phyloP scores from a whole-genome alignment of 2,797 vertebrate genomes.

The Oreortyx pictus region DNA sequence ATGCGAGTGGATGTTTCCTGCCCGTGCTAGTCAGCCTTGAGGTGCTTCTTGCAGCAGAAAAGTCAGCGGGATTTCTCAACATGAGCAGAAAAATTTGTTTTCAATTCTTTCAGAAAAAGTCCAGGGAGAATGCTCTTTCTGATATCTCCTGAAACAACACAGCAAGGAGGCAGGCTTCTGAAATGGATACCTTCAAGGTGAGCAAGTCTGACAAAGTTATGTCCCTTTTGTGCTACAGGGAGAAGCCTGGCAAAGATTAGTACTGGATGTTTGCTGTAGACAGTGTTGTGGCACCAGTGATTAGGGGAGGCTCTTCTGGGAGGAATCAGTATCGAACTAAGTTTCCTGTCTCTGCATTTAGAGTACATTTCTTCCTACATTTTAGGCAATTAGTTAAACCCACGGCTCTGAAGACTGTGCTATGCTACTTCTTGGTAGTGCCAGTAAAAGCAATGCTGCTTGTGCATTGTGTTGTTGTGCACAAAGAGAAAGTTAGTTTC shows the following conservation, averaged over 20 bases:
- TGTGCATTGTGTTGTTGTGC: not conserved
- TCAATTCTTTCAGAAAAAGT: constrained; percentile 10
- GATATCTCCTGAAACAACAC: not conserved
- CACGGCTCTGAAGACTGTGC: not conserved
- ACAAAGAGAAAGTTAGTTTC: not conserved
- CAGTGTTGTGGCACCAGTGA: not conserved
- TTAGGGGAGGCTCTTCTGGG: constrained; percentile 2
- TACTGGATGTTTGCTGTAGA: not conserved
- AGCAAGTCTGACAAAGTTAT: not conserved
- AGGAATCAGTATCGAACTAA: not conserved
- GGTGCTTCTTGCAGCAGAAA: not conserved
- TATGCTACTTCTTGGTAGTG: accelerated
- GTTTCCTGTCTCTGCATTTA: constrained; percentile 3
- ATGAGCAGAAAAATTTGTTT: not conserved
- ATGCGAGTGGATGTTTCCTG: not conserved
- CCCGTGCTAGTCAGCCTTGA: constrained; percentile 1
- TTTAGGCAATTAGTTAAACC: not conserved
- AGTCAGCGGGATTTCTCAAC: constrained; percentile 42
- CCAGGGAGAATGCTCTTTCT: not conserved
- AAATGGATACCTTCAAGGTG: not conserved
- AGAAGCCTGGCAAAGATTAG: not conserved
- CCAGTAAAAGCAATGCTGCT: not conserved
- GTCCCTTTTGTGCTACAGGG: accelerated
- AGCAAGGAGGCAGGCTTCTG: not conserved
- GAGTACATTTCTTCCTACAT: not conserved